Evolutionary conservation across 2,797 vertebrate genomes (phyloP).

Genomic region (Alectoris magna): DNA sequence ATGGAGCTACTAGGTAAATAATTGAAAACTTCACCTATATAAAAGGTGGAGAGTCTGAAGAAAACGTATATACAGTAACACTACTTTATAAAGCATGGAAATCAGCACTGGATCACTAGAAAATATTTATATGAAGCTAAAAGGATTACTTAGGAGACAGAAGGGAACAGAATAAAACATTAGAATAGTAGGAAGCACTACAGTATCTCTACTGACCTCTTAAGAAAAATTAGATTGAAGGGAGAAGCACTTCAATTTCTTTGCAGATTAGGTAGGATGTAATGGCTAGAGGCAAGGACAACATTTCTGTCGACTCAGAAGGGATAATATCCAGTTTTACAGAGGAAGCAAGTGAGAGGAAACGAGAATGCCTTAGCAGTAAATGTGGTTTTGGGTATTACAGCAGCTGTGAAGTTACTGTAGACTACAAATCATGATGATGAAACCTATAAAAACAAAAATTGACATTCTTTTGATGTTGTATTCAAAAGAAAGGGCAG

Average conservation of each 20-base stretch:
- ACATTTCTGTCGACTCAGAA: slow-evolving; percentile 73
- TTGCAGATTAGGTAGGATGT: slow-evolving; percentile 71
- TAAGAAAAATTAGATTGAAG: slow-evolving; percentile 74
- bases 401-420: slow-evolving; percentile 72
- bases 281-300: slow-evolving; percentile 71
- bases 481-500: slow-evolving; percentile 39
- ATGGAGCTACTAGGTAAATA: slow-evolving; percentile 9
- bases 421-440: slow-evolving; percentile 70
- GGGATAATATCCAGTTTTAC: slow-evolving; percentile 76
- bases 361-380: slow-evolving; percentile 69
- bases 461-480: slow-evolving; percentile 66
- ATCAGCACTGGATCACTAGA: slow-evolving; percentile 34
- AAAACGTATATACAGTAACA: slow-evolving; percentile 39
- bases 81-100: slow-evolving; percentile 37
- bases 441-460: slow-evolving; percentile 75
- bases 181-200: slow-evolving; percentile 66
- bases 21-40: slow-evolving; percentile 6
- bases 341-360: slow-evolving; percentile 74
- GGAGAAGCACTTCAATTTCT: slow-evolving; percentile 75
- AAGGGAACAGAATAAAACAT: slow-evolving; percentile 68
- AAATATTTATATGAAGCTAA: slow-evolving; percentile 33
- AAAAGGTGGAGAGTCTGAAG: neutral
- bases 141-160: slow-evolving; percentile 48
- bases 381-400: slow-evolving; percentile 68
- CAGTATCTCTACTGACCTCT: slow-evolving; percentile 74